Conservation (phyloP, 2,888 invertebrate species). For the Eucera pruinosa region DNA sequence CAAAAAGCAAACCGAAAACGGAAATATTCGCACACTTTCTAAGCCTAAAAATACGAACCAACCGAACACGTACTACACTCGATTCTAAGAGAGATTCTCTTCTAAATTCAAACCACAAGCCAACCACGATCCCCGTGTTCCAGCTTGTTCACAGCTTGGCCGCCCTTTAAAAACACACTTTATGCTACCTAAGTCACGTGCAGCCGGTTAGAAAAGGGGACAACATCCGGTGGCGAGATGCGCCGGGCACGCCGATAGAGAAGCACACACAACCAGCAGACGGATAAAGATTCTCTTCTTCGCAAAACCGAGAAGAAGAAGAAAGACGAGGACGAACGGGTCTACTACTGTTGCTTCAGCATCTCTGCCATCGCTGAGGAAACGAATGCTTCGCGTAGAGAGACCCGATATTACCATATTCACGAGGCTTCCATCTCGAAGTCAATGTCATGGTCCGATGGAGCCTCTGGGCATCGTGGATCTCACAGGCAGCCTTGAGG, state of each 20-base stretch:
- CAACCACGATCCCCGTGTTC: slow-evolving; percentile 5
- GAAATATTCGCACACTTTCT: not conserved
- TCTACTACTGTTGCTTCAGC: slow-evolving; percentile 18
- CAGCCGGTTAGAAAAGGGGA: slow-evolving; percentile 38
- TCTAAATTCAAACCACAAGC: slow-evolving; percentile 11
- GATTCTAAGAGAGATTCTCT: not conserved
- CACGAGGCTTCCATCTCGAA: slow-evolving; percentile 75
- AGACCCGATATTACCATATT: slow-evolving; percentile 76
- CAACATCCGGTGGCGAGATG: slow-evolving; percentile 56
- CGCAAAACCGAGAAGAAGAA: slow-evolving; percentile 20
- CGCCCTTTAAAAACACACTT: slow-evolving; percentile 29
- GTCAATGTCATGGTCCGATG: slow-evolving; percentile 78
- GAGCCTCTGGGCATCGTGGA: slow-evolving; percentile 61
- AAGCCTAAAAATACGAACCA: not conserved
- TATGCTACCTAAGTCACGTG: slow-evolving; percentile 47
- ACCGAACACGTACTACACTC: not conserved
- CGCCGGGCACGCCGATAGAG: slow-evolving; percentile 21
- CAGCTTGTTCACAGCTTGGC: slow-evolving; percentile 34
- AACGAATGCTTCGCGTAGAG: slow-evolving; percentile 50
- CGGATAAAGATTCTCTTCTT: slow-evolving; percentile 20
- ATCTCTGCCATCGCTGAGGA: slow-evolving; percentile 46
- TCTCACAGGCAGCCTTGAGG: slow-evolving; percentile 76
- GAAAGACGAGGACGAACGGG: slow-evolving; percentile 13
- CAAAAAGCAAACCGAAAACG: not conserved
- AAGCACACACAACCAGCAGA: slow-evolving; percentile 30